Conservation (phyloP, 2,113 vertebrate species). For the Micronycteris hirsuta region DNA sequence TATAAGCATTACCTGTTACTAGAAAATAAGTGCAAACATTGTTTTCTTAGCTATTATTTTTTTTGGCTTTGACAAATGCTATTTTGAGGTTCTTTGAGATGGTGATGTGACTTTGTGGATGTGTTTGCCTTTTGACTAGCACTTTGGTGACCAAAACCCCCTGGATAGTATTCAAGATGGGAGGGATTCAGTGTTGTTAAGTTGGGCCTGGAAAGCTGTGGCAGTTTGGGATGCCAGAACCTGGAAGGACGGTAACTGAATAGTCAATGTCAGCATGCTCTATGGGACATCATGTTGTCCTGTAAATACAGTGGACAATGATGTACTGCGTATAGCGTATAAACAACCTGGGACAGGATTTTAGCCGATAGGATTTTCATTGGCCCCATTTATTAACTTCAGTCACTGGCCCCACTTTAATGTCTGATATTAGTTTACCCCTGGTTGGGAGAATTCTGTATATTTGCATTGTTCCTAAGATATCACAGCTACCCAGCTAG, state of each 20-base stretch:
- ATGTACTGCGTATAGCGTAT: neutral
- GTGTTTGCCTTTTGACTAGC: neutral
- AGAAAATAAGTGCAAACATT: conserved; percentile 3
- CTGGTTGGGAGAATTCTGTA: neutral
- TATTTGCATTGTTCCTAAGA: neutral
- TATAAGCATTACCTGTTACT: conserved; percentile 32
- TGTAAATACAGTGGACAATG: neutral
- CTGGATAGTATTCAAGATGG: neutral
- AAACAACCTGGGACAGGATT: neutral
- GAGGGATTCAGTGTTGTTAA: neutral
- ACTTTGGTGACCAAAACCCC: neutral
- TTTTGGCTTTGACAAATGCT: conserved; percentile 16
- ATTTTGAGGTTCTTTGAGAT: neutral
- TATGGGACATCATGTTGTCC: neutral
- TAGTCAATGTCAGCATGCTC: neutral
- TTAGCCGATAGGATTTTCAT: neutral
- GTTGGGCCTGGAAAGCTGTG: neutral
- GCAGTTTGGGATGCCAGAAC: neutral
- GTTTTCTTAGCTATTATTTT: conserved; percentile 2
- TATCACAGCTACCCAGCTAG: neutral
- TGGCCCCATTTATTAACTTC: neutral
- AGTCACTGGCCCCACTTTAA: neutral
- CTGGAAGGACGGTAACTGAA: neutral
- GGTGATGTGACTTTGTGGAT: neutral
- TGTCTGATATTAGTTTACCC: neutral